phyloP scores from a whole-genome alignment of 2,113 vertebrate species.

The Willisornis vidua region DNA sequence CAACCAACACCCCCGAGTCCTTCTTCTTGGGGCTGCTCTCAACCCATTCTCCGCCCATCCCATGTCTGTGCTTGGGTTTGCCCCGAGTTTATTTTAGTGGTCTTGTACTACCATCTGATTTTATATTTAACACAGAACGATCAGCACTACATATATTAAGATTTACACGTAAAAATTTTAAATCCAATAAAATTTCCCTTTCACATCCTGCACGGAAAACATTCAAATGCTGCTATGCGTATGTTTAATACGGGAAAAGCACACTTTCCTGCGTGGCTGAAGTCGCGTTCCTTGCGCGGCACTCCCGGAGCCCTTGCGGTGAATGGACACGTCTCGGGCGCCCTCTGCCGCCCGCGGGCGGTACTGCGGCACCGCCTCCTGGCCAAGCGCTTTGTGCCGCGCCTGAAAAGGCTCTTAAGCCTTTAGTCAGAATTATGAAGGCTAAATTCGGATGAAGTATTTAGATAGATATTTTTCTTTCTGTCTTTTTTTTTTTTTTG shows the following conservation, averaged over 20 bases:
- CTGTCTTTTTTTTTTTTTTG: neutral
- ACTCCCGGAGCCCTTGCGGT: rapidly evolving
- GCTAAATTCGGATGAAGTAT: neutral
- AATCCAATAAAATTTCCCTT: neutral
- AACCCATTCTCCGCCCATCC: neutral
- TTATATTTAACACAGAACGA: no score
- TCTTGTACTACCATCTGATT: neutral
- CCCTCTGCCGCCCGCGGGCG: constrained; percentile 67
- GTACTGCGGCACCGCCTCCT: neutral
- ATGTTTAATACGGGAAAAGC: rapidly evolving
- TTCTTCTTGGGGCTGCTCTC: neutral
- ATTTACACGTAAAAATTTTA: neutral
- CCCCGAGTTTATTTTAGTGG: neutral
- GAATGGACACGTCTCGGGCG: constrained; percentile 59
- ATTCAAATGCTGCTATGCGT: rapidly evolving
- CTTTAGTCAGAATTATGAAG: neutral
- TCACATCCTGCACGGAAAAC: rapidly evolving
- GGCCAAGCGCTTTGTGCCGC: neutral
- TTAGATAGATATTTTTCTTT: neutral
- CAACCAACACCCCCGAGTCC: neutral
- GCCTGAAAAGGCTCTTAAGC: neutral
- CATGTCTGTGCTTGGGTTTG: neutral
- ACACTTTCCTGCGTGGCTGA: rapidly evolving
- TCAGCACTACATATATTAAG: rapidly evolving
- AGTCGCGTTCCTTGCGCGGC: rapidly evolving